A percentile compares a stretch with the other conserved stretches of the same genome.
Evolutionary conservation across 2,888 invertebrate genomes (phyloP).

Genomic region (Toxonevra muliebris): DNA sequence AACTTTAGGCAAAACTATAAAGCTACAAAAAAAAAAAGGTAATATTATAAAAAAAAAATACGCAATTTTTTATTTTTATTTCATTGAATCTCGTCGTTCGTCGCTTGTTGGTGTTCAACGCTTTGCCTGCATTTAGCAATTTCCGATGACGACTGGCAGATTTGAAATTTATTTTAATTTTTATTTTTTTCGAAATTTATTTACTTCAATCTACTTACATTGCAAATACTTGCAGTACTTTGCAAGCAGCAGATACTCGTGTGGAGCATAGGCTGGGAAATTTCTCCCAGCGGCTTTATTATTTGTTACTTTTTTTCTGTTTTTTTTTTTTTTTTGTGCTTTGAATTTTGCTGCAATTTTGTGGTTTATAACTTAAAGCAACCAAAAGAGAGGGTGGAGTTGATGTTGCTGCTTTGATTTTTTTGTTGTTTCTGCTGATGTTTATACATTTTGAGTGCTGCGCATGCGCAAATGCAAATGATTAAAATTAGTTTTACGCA

Average conservation of each 20-base stretch:
- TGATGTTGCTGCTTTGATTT: not conserved
- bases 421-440: no score
- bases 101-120: not conserved
- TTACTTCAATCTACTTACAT: not conserved
- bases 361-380: not conserved
- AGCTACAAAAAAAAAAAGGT: not conserved
- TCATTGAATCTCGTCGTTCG: not conserved
- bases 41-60: not conserved
- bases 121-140: constrained; percentile 13
- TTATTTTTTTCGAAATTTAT: not conserved
- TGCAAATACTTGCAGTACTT: not conserved
- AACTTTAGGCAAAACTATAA: constrained; percentile 13
- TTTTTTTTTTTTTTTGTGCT: not conserved
- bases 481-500: constrained; percentile 6
- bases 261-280: constrained; percentile 2
- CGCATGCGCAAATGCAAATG: not conserved
- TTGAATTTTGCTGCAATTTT: not conserved
- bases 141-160: constrained; percentile 20
- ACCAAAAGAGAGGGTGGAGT: constrained; percentile 6
- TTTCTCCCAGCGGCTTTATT: not conserved
- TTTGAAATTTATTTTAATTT: constrained; percentile 16
- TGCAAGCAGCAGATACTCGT: not conserved
- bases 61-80: not conserved
- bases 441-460: not conserved
- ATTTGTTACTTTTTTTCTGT: not conserved